phyloP scores from a whole-genome alignment of 2,888 invertebrate species.

The Drosophila yooni region DNA sequence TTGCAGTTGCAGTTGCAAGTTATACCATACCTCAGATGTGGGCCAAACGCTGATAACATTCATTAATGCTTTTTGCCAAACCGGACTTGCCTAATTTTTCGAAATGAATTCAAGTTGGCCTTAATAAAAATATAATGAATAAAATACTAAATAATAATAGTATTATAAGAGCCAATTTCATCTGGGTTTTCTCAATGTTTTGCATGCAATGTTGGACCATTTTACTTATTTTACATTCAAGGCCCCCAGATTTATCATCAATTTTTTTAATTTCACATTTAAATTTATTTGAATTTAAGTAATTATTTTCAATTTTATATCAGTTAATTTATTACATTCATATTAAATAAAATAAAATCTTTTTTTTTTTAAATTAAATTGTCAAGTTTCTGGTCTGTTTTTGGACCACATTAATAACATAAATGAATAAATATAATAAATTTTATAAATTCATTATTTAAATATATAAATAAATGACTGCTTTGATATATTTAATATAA shows the following conservation, averaged over 20 bases:
- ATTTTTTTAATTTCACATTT: not conserved
- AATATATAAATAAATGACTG: no score
- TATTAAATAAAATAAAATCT: not conserved
- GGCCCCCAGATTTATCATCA: not conserved
- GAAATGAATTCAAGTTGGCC: not conserved
- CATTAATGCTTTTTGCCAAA: conserved; percentile 34
- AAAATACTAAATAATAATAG: not conserved
- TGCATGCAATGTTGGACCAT: not conserved
- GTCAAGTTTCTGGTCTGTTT: no score
- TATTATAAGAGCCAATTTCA: not conserved
- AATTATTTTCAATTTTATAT: not conserved
- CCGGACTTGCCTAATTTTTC: conserved; percentile 3
- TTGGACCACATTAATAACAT: no score
- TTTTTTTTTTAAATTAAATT: no score
- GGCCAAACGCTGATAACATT: conserved; percentile 58
- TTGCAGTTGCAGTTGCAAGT: conserved; percentile 9
- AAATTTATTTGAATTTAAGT: not conserved
- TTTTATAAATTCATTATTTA: not conserved
- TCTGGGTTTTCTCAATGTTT: not conserved
- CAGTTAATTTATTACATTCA: not conserved
- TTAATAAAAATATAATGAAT: not conserved
- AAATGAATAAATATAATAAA: no score
- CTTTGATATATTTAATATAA: not conserved
- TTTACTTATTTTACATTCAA: not conserved
- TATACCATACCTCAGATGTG: conserved; percentile 30